phyloP scores from a whole-genome alignment of 2,888 invertebrate species.

The Chirona hameri region DNA sequence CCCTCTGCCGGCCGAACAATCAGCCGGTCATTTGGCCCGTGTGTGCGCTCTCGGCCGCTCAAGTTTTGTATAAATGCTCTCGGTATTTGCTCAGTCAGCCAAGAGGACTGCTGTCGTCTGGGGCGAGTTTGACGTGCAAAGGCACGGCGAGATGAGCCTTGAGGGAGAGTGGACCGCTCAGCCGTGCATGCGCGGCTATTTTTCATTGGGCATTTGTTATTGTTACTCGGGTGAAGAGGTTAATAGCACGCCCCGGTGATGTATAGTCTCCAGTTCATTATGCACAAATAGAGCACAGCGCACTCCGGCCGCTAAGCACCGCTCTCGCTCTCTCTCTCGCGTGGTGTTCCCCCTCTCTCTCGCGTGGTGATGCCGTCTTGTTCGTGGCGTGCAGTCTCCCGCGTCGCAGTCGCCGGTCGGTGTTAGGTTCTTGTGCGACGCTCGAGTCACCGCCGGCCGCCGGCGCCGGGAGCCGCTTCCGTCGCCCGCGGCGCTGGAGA shows the following conservation, averaged over 20 bases:
- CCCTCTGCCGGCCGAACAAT: neutral
- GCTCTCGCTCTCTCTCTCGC: neutral
- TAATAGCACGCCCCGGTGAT: neutral
- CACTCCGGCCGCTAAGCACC: neutral
- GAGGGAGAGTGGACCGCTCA: neutral
- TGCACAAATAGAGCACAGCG: constrained; percentile 7
- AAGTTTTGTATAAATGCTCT: neutral
- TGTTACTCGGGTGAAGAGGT: constrained; percentile 24
- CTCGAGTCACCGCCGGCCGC: neutral
- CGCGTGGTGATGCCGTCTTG: neutral
- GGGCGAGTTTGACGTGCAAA: neutral
- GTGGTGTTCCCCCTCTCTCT: neutral
- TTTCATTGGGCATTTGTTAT: constrained; percentile 10
- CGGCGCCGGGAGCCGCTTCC: neutral
- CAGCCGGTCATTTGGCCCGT: neutral
- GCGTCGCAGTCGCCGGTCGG: neutral
- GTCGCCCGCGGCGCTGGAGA: neutral
- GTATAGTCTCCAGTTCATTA: neutral
- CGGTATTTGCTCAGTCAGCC: neutral
- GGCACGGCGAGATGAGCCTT: neutral
- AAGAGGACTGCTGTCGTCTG: neutral
- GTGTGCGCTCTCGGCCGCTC: constrained; percentile 5
- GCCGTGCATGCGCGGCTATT: neutral
- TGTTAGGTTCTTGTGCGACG: neutral
- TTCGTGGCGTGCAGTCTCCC: neutral